phyloP scores from a whole-genome alignment of 2,113 vertebrate species.

The Ovibos moschatus region DNA sequence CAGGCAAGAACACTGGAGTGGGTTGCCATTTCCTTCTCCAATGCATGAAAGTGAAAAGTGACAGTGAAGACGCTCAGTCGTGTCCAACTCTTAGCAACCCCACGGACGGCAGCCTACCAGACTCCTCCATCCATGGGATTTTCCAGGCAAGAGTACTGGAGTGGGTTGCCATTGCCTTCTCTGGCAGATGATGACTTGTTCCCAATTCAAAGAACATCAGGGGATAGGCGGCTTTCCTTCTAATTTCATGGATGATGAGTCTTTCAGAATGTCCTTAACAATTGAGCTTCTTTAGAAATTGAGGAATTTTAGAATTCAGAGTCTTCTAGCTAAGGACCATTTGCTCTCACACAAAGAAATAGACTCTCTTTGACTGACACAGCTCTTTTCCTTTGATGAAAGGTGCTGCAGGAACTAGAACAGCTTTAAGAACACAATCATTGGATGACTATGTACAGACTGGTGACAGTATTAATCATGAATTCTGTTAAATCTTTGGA shows the following conservation, averaged over 20 bases:
- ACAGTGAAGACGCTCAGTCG: too few species aligned
- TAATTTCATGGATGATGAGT: neutral
- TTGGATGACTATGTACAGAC: neutral
- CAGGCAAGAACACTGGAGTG: too few species aligned
- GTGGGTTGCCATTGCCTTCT: too few species aligned
- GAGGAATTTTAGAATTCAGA: neutral
- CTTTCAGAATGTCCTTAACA: neutral
- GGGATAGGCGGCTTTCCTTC: neutral
- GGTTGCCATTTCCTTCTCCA: too few species aligned
- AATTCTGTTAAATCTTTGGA: neutral
- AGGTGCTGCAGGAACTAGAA: neutral
- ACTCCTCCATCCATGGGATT: too few species aligned
- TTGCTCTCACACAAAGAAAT: neutral
- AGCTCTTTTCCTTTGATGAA: neutral
- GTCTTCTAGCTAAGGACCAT: neutral
- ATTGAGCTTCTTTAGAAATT: neutral
- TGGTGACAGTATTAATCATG: neutral
- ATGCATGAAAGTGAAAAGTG: too few species aligned
- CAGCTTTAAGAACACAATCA: neutral
- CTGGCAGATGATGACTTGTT: neutral
- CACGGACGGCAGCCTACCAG: too few species aligned
- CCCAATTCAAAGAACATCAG: neutral
- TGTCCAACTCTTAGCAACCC: too few species aligned
- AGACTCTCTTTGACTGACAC: neutral
- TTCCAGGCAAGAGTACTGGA: too few species aligned